Evolutionary conservation across 2,113 vertebrate genomes (phyloP).

Genomic region (Tichodroma muraria): DNA sequence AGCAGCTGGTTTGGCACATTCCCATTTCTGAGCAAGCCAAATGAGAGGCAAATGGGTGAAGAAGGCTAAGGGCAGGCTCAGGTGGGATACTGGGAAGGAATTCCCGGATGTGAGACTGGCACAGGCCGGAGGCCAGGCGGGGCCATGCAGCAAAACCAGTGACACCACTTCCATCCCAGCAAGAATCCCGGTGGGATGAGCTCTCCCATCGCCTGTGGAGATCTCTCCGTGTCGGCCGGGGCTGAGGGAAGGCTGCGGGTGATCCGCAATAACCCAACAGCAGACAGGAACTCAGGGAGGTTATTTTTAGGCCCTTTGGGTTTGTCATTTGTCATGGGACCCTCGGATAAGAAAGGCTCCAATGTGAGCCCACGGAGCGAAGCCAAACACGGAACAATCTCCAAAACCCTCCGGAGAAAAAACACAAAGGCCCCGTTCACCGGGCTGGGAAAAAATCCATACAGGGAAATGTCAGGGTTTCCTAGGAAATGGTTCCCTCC

Average conservation of each 20-base stretch:
- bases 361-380: not conserved
- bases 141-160: accelerated
- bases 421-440: not conserved
- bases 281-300: not conserved
- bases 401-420: not conserved
- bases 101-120: not conserved
- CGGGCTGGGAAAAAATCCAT: not conserved
- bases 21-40: accelerated
- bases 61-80: not conserved
- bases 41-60: not conserved
- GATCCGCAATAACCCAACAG: not conserved
- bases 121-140: not conserved
- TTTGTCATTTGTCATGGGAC: not conserved
- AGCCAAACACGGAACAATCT: not conserved
- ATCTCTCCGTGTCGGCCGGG: accelerated
- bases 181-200: not conserved
- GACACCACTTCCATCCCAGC: not conserved
- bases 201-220: not conserved
- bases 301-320: not conserved
- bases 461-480: not conserved
- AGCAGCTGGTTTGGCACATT: not conserved
- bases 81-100: not conserved
- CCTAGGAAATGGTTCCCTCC: not conserved
- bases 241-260: not conserved
- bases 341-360: not conserved